Evolutionary conservation across 2,797 vertebrate species (phyloP).

Genomic region (Diplodus sargus): DNA sequence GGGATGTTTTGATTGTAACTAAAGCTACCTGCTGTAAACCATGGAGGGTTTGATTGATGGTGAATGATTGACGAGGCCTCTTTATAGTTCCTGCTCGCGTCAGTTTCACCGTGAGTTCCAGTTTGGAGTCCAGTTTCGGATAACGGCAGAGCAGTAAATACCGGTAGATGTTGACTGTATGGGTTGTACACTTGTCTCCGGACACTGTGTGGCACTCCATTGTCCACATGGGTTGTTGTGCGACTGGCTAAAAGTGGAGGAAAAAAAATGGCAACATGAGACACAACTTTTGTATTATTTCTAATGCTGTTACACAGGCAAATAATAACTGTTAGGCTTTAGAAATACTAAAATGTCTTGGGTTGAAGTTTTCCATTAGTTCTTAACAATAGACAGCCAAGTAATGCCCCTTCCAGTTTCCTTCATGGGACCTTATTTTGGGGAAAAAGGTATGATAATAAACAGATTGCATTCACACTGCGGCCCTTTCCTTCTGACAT

Average conservation of each 20-base stretch:
- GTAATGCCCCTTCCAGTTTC: too few species aligned
- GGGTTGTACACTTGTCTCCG: slow-evolving; percentile 17
- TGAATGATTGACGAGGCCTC: slow-evolving; percentile 1
- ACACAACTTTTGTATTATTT: neutral
- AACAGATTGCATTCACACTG: too few species aligned
- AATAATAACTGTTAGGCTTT: neutral
- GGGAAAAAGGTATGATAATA: too few species aligned
- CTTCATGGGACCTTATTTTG: too few species aligned
- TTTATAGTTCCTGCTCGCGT: neutral
- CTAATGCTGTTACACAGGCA: neutral
- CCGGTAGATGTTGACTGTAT: neutral
- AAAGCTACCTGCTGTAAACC: neutral
- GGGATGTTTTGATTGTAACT: slow-evolving; percentile 10
- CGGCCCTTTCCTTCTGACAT: too few species aligned
- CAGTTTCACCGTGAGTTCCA: slow-evolving; percentile 7
- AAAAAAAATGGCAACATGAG: neutral
- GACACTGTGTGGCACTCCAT: neutral
- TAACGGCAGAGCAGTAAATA: slow-evolving; percentile 2
- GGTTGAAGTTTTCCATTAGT: neutral
- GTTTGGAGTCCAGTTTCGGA: slow-evolving; percentile 29
- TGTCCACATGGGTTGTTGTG: slow-evolving; percentile 9
- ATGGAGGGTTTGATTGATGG: slow-evolving; percentile 10
- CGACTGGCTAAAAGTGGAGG: slow-evolving; percentile 39
- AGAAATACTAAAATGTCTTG: neutral
- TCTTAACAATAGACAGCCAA: too few species aligned